A percentile compares a stretch with the other conserved stretches of the same genome.
Evolutionary conservation across 1,140 invertebrate species (phyloP).

Genomic region (Leptonema lineaticorne): DNA sequence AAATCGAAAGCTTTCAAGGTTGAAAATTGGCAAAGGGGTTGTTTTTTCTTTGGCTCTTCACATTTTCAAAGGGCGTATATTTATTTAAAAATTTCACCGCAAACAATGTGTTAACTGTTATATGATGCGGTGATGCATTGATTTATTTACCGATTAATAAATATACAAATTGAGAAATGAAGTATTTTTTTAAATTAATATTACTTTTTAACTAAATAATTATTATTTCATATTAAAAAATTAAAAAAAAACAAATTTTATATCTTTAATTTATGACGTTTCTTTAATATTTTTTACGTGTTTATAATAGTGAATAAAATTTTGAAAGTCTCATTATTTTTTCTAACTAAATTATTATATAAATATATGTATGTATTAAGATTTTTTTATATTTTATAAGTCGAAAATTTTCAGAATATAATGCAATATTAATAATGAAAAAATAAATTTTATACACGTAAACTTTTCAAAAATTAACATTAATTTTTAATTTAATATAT

Average conservation of each 20-base stretch:
- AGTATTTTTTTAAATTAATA: neutral
- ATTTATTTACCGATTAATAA: neutral
- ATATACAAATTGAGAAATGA: too few species aligned
- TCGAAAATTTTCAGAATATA: too few species aligned
- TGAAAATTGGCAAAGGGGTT: neutral
- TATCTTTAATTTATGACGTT: neutral
- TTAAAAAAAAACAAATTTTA: too few species aligned
- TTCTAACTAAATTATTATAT: too few species aligned
- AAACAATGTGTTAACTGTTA: slow-evolving; percentile 13
- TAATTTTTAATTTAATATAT: too few species aligned
- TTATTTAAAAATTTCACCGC: slow-evolving; percentile 20
- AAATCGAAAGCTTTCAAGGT: neutral
- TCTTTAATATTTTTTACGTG: neutral
- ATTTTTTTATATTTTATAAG: too few species aligned
- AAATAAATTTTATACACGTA: neutral
- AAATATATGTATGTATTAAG: too few species aligned
- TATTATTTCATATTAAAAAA: neutral
- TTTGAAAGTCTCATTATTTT: too few species aligned
- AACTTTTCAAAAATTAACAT: too few species aligned
- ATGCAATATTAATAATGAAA: neutral
- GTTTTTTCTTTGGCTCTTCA: slow-evolving; percentile 21
- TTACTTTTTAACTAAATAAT: neutral
- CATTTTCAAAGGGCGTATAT: neutral
- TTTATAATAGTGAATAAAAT: too few species aligned
- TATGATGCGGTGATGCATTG: slow-evolving; percentile 1